These are phyloP conservation scores for Horisme vitalbata DNA, from an alignment of 2,888 invertebrate genomes.

Conservation along the genomic window DNA sequence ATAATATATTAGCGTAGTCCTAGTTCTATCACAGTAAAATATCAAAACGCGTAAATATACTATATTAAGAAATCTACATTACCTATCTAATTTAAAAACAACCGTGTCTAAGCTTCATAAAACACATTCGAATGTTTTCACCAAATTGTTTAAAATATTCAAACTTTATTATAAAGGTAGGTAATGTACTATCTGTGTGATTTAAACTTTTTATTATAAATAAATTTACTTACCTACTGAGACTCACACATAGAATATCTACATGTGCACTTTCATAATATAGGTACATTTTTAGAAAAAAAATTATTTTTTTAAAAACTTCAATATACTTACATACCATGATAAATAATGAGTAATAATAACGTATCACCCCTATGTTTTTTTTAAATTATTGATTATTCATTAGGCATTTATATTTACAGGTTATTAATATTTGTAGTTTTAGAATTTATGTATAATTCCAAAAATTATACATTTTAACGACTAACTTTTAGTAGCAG, in stretches of 20 bases:
- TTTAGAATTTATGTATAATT: not conserved
- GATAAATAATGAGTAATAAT: too few relatives aligned
- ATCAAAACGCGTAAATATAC: conserved; percentile 53
- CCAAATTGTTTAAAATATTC: too few relatives aligned
- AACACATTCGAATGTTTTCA: too few relatives aligned
- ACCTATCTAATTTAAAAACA: not conserved
- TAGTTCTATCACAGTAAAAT: conserved; percentile 81
- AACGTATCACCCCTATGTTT: too few relatives aligned
- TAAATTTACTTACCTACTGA: conserved; percentile 39
- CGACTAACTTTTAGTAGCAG: conserved; percentile 13
- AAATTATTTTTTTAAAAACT: not conserved
- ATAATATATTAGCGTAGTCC: conserved; percentile 52
- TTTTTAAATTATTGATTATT: too few relatives aligned
- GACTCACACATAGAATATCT: conserved; percentile 51
- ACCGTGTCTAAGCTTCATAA: too few relatives aligned
- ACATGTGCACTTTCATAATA: conserved; percentile 27
- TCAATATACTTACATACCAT: too few relatives aligned
- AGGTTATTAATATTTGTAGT: not conserved
- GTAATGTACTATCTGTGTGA: conserved; percentile 39
- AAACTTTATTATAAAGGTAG: conserved; percentile 53
- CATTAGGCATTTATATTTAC: too few relatives aligned
- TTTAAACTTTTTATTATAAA: conserved; percentile 11
- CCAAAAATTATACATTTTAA: conserved; percentile 1
- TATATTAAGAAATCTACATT: too few relatives aligned
- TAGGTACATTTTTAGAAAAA: not conserved